A percentile compares a stretch with the other conserved stretches of the same genome.
These are phyloP conservation scores for Trichonephila inaurata DNA, from an alignment of 1,140 invertebrate genomes.

Conservation along the genomic window DNA sequence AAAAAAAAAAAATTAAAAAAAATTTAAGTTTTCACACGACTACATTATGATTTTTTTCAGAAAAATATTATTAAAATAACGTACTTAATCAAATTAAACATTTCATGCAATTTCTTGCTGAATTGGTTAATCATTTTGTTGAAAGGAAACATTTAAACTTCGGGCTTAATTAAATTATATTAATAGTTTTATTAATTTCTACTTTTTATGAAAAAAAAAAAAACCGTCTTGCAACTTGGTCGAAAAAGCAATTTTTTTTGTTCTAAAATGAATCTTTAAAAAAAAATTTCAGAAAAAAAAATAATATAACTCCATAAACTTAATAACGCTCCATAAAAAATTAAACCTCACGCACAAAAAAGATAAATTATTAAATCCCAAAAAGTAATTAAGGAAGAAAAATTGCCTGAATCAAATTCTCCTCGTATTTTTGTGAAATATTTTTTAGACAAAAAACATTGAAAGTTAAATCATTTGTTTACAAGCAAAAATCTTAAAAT, in stretches of 20 bases:
- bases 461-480: too few species aligned
- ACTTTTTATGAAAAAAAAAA: neutral
- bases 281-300: neutral
- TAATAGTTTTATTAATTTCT: neutral
- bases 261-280: neutral
- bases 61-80: neutral
- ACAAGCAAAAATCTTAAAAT: too few species aligned
- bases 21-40: neutral
- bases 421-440: conserved; percentile 3
- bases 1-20: neutral
- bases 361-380: conserved; percentile 22
- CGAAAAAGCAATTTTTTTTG: neutral
- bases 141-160: neutral
- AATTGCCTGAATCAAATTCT: neutral
- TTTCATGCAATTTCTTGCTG: neutral
- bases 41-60: neutral
- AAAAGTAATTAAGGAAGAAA: neutral
- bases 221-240: too few species aligned
- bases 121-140: neutral
- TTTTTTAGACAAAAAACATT: neutral
- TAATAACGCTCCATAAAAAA: conserved; percentile 24
- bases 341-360: neutral
- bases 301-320: too few species aligned
- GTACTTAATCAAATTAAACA: conserved; percentile 1
- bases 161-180: neutral